These are phyloP conservation scores for Pteropus alecto DNA, from an alignment of 2,113 vertebrate genomes.

Conservation along the genomic window DNA sequence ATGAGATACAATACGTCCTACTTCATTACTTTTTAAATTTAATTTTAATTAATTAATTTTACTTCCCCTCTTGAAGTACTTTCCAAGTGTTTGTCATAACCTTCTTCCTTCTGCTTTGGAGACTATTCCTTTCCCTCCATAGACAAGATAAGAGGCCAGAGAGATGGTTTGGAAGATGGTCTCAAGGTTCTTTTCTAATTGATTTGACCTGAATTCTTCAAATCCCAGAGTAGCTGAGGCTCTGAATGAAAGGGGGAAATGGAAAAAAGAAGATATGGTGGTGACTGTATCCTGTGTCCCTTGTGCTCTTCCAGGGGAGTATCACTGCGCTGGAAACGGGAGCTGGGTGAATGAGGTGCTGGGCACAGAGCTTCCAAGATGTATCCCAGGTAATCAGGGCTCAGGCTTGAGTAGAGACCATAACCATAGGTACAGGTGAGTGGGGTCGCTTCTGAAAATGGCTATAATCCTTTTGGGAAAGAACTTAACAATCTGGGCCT, in stretches of 20 bases:
- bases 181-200: background rate
- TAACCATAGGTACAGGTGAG: rapidly evolving
- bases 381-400: slow-evolving; percentile 81
- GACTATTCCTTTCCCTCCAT: background rate
- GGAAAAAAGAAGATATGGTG: background rate
- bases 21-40: background rate
- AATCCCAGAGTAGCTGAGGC: background rate
- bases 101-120: background rate
- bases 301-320: slow-evolving; percentile 74
- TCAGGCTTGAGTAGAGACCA: background rate
- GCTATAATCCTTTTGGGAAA: background rate
- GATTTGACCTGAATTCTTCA: background rate
- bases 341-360: slow-evolving; percentile 79
- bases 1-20: background rate
- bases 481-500: background rate
- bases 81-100: background rate
- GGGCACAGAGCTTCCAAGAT: slow-evolving; percentile 79
- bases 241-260: background rate
- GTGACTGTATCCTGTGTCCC: background rate
- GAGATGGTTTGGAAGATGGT: background rate
- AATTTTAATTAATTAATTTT: background rate
- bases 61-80: background rate
- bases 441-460: background rate
- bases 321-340: slow-evolving; percentile 79
- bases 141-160: background rate